Evolutionary conservation across 2,113 vertebrate species (phyloP), one percentile per base, ranked within the genome.

Genomic region (Pelecanus crispus): DNA sequence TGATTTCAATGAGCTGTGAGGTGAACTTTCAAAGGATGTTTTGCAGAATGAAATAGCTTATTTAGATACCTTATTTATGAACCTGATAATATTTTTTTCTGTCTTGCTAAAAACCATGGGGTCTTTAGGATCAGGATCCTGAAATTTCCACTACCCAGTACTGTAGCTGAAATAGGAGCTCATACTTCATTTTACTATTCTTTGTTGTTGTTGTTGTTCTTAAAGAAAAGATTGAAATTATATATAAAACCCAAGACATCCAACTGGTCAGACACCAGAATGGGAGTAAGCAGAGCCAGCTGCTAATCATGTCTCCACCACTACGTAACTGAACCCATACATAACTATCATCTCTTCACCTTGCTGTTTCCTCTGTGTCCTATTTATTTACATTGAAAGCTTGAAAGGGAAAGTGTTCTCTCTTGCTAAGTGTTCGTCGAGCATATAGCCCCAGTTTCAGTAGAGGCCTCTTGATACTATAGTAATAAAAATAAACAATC

Each of bases 401-500:
- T 55, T 91, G 58, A 83, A 86, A 65, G 28, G 34, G 36, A 65
- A 62, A 73, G 11, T 36, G 26, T 58, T 90, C 38, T 88, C 38
- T 77, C 70, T 53, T 65, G 36, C 47, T 58, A 44, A 55, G 58
- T 91, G 58, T 80, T 82, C 73, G 61, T 42, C 59, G 25, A 92
- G 38, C 40, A 32, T 38, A 18, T 18, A 86, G 80, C 63, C 80
- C 38, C 50, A 49, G 17, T 86, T 93, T 88, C 86, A 87, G 42
- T 59, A 81, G 34, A 9, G 18, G 9, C n/a, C 56, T 95, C 80
- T 58, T 81, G 55, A 71, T 81, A 61, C 16, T 26, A 11, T 17
- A 63, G 68, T 81, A 89, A 92, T 88, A 92, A 93, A 90, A 96
- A 92, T 80, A 94, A 92, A 94, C 55, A 68, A 90, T 80, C 79